A percentile compares a stretch with the other conserved stretches of the same genome.
These are phyloP conservation scores for Macrotis lagotis DNA, from an alignment of 2,113 vertebrate genomes.

Conservation along the genomic window DNA sequence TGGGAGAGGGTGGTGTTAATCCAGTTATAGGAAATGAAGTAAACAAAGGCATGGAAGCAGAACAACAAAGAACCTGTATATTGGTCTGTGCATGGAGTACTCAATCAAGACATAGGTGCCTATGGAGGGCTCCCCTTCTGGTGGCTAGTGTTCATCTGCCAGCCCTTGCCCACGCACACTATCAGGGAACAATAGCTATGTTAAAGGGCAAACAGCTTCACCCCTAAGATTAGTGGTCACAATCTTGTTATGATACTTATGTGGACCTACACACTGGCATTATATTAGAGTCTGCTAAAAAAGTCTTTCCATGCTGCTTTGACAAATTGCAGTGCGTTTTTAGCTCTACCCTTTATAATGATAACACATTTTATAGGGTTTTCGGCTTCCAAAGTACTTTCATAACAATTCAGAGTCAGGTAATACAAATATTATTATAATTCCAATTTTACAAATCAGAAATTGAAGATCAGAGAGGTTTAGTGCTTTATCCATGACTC, in stretches of 20 bases:
- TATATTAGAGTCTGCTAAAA: neutral
- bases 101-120: neutral
- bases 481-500: neutral
- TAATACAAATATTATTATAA: neutral
- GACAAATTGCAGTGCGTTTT: neutral
- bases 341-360: neutral
- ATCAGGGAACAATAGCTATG: neutral
- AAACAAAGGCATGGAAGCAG: neutral
- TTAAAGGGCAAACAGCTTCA: neutral
- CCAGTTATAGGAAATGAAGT: neutral
- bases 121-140: neutral
- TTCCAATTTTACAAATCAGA: neutral
- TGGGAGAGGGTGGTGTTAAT: neutral
- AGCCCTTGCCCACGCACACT: neutral
- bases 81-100: neutral
- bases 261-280: neutral
- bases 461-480: neutral
- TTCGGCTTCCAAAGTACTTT: neutral
- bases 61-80: neutral
- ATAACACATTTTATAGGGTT: conserved; percentile 67
- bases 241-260: neutral
- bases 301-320: neutral
- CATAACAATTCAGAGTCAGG: neutral
- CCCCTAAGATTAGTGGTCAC: neutral
- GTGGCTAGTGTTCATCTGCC: neutral